Evolutionary conservation across 2,888 invertebrate species (phyloP), one percentile per base, ranked within the genome.

Genomic region (Autographa gamma): DNA sequence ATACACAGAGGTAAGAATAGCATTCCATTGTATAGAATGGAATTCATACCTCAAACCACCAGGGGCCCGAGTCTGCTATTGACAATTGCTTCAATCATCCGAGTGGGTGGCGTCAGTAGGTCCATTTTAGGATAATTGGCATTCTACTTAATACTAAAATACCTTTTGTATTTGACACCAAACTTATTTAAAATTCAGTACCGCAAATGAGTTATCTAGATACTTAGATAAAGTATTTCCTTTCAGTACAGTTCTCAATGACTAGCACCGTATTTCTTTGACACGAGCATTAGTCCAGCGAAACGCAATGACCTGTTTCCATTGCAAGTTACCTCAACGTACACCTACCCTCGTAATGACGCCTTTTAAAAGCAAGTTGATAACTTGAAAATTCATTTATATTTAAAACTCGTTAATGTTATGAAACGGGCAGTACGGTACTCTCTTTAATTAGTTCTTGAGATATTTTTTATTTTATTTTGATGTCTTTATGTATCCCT

Each of bases 241-340:
- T 13, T 56, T 56, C 25, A 56, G 25, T 31, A 25, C 60, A 62
- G 59, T 68, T 71, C 63, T 59, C 67, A 59, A 16, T 59, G 63
- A 58, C n/a, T 14, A 63, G 43, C 63, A 63, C 66, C 77, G 65
- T 70, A 75, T 68, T 70, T 74, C 71, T 71, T 64, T 58, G 60
- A 60, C 67, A 65, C 63, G 31, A 43, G 62, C 77, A 75, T 77
- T 66, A 79, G 79, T 61, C n/a, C 63, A 59, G 67, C 60, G 59
- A 67, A 73, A 82, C 72, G 69, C 73, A 75, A 64, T 80, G 73
- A 73, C 81, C 73, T 73, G 68, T 71, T 77, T 74, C 69, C 60
- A 32, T 61, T 18, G 32, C 64, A 68, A n/a, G 66, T 25, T 60
- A 59, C 66, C 59, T 69, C 60, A 60, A 67, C 32, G 52, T 60